These are phyloP conservation scores for Perizoma flavofasciatum DNA, from an alignment of 2,888 invertebrate genomes.

Conservation along the genomic window DNA sequence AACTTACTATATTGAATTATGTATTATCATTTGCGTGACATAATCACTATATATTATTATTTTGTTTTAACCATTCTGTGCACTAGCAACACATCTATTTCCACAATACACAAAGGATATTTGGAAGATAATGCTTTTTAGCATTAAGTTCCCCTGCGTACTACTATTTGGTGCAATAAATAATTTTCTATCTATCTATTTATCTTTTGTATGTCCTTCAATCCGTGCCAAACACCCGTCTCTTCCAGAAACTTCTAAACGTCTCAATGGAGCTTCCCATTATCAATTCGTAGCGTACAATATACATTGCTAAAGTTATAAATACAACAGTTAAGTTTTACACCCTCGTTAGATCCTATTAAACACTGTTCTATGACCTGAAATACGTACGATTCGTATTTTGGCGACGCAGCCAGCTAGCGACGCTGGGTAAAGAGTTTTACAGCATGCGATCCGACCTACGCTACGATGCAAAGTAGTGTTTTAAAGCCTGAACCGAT, in stretches of 20 bases:
- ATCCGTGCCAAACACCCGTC: neutral
- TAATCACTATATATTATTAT: too few relatives aligned
- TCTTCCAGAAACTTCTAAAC: slow-evolving; percentile 3
- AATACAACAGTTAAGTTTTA: slow-evolving; percentile 58
- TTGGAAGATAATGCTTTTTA: too few relatives aligned
- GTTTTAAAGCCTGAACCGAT: too few relatives aligned
- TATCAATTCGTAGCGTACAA: slow-evolving; percentile 30
- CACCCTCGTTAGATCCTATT: slow-evolving; percentile 53
- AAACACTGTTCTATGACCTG: slow-evolving; percentile 43
- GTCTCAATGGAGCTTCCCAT: slow-evolving; percentile 17
- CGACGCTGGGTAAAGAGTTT: slow-evolving; percentile 3
- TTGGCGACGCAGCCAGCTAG: slow-evolving; percentile 10
- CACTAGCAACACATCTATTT: too few relatives aligned
- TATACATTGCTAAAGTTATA: slow-evolving; percentile 41
- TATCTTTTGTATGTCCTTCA: neutral
- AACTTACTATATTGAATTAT: too few relatives aligned
- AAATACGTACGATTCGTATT: slow-evolving; percentile 34
- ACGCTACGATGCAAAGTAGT: too few relatives aligned
- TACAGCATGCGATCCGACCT: slow-evolving; percentile 1
- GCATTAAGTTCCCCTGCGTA: too few relatives aligned
- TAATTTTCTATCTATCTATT: too few relatives aligned
- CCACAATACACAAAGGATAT: too few relatives aligned
- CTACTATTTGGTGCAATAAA: too few relatives aligned
- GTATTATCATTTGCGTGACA: too few relatives aligned
- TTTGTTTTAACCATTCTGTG: too few relatives aligned